Base-by-base conservation (phyloP, 2,888 invertebrate species). In the Spodoptera picta region DNA sequence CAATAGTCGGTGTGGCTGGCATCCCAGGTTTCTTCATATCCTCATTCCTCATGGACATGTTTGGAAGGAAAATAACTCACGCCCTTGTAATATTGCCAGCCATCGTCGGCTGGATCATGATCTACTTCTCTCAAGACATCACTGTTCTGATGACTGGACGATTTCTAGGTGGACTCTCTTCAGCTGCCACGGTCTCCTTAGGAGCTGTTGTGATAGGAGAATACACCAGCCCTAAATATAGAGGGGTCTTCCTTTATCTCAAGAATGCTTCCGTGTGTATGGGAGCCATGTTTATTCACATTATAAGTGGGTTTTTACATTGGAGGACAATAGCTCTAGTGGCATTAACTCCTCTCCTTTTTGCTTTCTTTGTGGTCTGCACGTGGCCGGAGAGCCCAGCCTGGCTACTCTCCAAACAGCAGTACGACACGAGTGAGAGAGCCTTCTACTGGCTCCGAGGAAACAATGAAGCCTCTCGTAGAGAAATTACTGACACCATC, bases 361-460 rank as follows among this genome's bases (percentile, higher is more conserved):
- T 76, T 0, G 54, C 71, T 12, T 7, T 81, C 1, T 4, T 65
- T 0, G 73, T 82, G 4, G 52, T 73, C 6, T 79, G 7, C 51
- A 81, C 81, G 0, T 83, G 83, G 83, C 81, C 81, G 0, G 83
- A 83, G 36, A 82, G 81, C 27, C 81, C 83, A 1, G 68, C 80
- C 0, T 83, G 82, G 80, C 54, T 83, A 7, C 65, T 75, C 12
- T 73, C 74, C 0, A 77, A 63, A 50, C 53, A 73, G n/a, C 58
- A 71, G 7, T 83, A 66, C 24, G 60, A 74, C 1, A 59, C 57
- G 42, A 79, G 81, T 3, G 66, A 73, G 31, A 55, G 44, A 31
- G 50, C 69, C 0, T 94, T 95, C 27, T 88, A 90, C 52, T 95
- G 92, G 88, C 90, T 95, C 50, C 86, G 96, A 67, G 95, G 95